phyloP scores from a whole-genome alignment of 1,140 invertebrate species.

The Drosophila kurseongensis region DNA sequence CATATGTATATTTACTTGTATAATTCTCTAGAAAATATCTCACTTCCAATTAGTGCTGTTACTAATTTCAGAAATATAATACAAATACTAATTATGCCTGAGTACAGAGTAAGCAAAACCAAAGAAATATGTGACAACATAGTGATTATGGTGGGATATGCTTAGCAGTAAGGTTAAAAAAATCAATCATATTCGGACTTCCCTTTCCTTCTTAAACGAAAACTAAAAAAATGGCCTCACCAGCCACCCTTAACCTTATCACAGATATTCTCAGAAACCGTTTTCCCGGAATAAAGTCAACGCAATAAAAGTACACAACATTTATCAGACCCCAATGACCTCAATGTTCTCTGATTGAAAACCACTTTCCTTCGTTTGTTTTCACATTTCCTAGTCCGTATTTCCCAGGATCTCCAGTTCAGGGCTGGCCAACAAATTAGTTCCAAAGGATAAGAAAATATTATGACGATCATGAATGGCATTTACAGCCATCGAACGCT shows the following conservation, averaged over 20 bases:
- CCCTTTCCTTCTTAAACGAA: too few species aligned
- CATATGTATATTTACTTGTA: too few species aligned
- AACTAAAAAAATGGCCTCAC: neutral
- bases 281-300: constrained; percentile 8
- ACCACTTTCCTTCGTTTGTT: constrained; percentile 11
- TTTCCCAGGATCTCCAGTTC: constrained; percentile 22
- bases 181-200: too few species aligned
- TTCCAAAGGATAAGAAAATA: constrained; percentile 55
- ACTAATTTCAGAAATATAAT: too few species aligned
- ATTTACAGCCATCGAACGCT: constrained; percentile 38
- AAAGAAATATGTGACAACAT: too few species aligned
- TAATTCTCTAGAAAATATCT: too few species aligned
- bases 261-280: constrained; percentile 3
- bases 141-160: too few species aligned
- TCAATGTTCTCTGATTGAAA: constrained; percentile 6
- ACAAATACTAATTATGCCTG: too few species aligned
- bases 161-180: too few species aligned
- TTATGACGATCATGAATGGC: constrained; percentile 55
- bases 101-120: too few species aligned
- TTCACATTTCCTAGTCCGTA: constrained; percentile 6
- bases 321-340: constrained; percentile 22
- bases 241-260: neutral
- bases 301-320: constrained; percentile 11
- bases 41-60: too few species aligned
- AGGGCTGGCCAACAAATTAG: constrained; percentile 33